Evolutionary conservation across 2,113 vertebrate genomes (phyloP).

Genomic region (Pelmatolapia mariae): DNA sequence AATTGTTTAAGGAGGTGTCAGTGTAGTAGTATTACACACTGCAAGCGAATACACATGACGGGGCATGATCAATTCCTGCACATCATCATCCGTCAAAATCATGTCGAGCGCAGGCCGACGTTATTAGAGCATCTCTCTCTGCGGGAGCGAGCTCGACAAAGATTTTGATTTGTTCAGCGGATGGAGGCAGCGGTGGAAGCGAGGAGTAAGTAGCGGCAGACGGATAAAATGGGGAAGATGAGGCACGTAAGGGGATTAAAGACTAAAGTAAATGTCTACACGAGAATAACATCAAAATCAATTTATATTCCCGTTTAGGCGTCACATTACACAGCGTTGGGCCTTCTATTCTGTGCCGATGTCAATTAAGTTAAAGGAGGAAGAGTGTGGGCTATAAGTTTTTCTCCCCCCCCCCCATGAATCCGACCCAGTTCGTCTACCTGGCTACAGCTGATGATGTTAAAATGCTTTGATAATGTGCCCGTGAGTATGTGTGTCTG

Average conservation of each 20-base stretch:
- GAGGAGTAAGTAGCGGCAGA: neutral
- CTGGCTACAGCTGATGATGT: neutral
- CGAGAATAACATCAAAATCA: constrained; percentile 14
- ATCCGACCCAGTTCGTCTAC: neutral
- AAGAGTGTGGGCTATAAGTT: constrained; percentile 5
- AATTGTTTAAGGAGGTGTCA: neutral
- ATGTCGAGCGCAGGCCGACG: neutral
- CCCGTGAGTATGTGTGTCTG: neutral
- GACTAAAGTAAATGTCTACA: constrained; percentile 26
- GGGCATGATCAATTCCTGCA: neutral
- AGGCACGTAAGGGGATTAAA: constrained; percentile 20
- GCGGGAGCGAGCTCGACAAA: neutral
- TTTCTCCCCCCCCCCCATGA: neutral
- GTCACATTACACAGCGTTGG: neutral
- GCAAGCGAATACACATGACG: neutral
- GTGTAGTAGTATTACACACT: neutral
- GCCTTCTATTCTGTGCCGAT: neutral
- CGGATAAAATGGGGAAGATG: neutral
- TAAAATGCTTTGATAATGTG: neutral
- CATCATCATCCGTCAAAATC: neutral
- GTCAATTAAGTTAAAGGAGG: neutral
- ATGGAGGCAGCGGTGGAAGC: neutral
- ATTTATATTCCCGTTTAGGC: neutral
- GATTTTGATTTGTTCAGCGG: neutral
- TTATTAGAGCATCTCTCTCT: neutral